A percentile compares a stretch with the other conserved stretches of the same genome.
Evolutionary conservation across 2,797 vertebrate genomes (phyloP).

Genomic region (Esox lucius): DNA sequence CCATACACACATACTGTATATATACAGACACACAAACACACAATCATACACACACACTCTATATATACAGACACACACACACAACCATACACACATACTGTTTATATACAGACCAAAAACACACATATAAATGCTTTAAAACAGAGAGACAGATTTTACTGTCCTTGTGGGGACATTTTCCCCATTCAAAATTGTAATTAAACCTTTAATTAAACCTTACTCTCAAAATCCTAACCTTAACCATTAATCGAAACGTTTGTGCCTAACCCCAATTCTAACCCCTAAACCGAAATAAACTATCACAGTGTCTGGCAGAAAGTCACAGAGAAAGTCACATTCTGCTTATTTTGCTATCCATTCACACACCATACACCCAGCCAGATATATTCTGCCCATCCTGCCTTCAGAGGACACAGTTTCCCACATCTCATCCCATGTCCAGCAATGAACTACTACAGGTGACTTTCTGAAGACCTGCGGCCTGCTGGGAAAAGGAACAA

Average conservation of each 20-base stretch:
- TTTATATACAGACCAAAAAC: slow-evolving; percentile 23
- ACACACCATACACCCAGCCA: neutral
- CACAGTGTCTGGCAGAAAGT: too few relatives aligned
- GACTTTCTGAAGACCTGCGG: neutral
- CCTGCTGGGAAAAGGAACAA: neutral
- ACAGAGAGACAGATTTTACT: neutral
- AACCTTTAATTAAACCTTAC: slow-evolving; percentile 1
- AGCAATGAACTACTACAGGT: neutral
- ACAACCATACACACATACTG: slow-evolving; percentile 1
- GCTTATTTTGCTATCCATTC: neutral
- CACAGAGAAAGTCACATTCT: too few relatives aligned
- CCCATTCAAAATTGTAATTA: too few relatives aligned
- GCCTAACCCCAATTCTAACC: slow-evolving; percentile 17
- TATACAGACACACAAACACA: neutral
- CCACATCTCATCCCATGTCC: slow-evolving; percentile 43
- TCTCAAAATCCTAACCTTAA: slow-evolving; percentile 12
- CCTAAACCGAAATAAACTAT: slow-evolving; percentile 19
- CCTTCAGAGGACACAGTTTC: slow-evolving; percentile 53
- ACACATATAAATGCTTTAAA: neutral
- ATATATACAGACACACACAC: neutral
- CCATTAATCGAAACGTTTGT: too few relatives aligned
- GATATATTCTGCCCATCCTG: slow-evolving; percentile 49
- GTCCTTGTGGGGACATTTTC: slow-evolving; percentile 52
- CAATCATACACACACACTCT: neutral
- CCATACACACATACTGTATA: too few relatives aligned